A percentile compares a stretch with the other conserved stretches of the same genome.
These are phyloP conservation scores for Formicarius rufipectus DNA, from an alignment of 2,113 vertebrate species.

Conservation along the genomic window DNA sequence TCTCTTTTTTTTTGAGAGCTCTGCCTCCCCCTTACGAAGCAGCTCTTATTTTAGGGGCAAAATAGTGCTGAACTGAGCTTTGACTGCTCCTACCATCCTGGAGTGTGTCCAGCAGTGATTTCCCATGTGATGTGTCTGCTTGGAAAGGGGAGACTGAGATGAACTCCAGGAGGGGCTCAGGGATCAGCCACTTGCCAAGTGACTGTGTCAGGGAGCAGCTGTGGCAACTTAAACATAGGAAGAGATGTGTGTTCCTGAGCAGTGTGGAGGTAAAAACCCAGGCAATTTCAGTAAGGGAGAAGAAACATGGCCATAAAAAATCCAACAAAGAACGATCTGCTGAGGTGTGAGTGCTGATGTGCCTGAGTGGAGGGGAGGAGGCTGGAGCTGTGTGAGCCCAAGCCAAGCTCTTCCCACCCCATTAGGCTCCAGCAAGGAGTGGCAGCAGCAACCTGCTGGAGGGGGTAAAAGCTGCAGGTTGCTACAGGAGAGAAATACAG, in stretches of 20 bases:
- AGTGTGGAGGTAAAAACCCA: neutral
- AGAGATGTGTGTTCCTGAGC: neutral
- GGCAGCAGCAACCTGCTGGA: neutral
- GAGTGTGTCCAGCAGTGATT: neutral
- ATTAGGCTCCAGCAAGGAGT: neutral
- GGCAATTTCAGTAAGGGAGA: neutral
- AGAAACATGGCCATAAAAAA: neutral
- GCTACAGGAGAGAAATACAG: neutral
- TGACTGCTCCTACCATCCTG: rapidly evolving
- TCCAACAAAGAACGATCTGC: neutral
- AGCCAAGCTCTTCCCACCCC: neutral
- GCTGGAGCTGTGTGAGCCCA: neutral
- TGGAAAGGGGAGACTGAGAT: rapidly evolving
- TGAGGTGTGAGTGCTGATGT: neutral
- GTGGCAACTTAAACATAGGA: neutral
- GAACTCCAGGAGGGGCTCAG: neutral
- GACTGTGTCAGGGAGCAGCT: neutral
- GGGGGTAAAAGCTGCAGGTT: neutral
- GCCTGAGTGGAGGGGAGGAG: rapidly evolving
- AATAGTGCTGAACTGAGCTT: neutral
- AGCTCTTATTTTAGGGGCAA: neutral
- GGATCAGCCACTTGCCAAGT: neutral
- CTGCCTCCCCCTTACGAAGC: neutral
- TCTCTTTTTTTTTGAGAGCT: neutral
- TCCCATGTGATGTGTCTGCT: neutral